Evolutionary conservation across 2,113 vertebrate species (phyloP).

Genomic region (Coregonus clupeaformis): DNA sequence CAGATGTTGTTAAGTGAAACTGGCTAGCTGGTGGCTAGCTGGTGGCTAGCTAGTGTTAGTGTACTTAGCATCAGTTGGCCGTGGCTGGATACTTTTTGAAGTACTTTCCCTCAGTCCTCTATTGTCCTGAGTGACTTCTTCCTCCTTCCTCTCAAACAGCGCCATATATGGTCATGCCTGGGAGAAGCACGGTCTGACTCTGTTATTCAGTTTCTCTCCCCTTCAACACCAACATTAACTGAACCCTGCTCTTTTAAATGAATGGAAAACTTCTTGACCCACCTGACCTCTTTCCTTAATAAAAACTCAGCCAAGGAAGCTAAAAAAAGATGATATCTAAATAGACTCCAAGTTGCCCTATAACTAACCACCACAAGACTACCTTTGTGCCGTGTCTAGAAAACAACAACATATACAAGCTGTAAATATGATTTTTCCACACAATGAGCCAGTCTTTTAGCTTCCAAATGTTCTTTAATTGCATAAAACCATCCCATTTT

Average conservation of each 20-base stretch:
- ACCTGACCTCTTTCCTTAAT: constrained; percentile 6
- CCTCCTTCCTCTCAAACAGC: constrained; percentile 26
- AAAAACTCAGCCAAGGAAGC: constrained; percentile 1
- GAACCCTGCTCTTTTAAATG: constrained; percentile 22
- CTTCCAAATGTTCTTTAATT: too few species aligned
- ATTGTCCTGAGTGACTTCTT: constrained; percentile 34
- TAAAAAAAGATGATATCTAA: not conserved
- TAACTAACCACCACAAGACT: not conserved
- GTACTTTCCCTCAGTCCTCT: constrained; percentile 21
- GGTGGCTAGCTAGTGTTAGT: not conserved
- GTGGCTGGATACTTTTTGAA: constrained; percentile 13
- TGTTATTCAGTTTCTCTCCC: constrained; percentile 18
- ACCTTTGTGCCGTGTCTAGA: not conserved
- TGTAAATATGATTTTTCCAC: too few species aligned
- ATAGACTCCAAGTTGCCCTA: not conserved
- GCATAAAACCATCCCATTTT: too few species aligned
- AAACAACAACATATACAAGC: too few species aligned
- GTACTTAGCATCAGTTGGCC: not conserved
- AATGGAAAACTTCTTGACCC: constrained; percentile 40
- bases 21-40: too few species aligned
- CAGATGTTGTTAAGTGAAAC: too few species aligned
- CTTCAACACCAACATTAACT: constrained; percentile 5
- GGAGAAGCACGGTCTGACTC: constrained; percentile 5
- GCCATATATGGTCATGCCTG: constrained; percentile 60
- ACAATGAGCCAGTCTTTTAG: too few species aligned